Evolutionary conservation across 2,888 invertebrate genomes (phyloP).

Genomic region (Eremobia ochroleuca): DNA sequence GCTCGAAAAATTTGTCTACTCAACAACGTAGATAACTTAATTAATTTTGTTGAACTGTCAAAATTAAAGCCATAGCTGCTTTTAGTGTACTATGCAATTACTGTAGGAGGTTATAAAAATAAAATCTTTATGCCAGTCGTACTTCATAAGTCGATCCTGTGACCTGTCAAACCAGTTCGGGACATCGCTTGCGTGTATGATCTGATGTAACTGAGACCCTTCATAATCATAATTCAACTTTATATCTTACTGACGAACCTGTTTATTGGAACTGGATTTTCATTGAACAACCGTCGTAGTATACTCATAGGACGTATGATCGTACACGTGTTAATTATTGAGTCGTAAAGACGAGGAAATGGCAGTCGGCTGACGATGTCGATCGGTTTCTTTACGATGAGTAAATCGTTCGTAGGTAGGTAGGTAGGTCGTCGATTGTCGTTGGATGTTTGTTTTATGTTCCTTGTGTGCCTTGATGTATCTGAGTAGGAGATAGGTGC

Average conservation of each 20-base stretch:
- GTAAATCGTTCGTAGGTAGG: neutral
- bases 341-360: constrained; percentile 59
- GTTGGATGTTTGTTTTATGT: constrained; percentile 34
- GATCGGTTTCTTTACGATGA: constrained; percentile 44
- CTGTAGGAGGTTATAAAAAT: neutral
- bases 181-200: neutral
- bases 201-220: constrained; percentile 7
- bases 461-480: neutral
- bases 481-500: neutral
- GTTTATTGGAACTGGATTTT: constrained; percentile 26
- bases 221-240: neutral
- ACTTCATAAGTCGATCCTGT: constrained; percentile 6
- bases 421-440: constrained; percentile 2
- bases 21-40: no score
- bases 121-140: neutral
- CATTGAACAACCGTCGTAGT: constrained; percentile 11
- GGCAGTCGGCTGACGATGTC: constrained; percentile 32
- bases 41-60: no score
- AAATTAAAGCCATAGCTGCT: no score
- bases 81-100: no score
- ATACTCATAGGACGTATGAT: neutral
- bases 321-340: constrained; percentile 47
- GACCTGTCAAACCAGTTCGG: constrained; percentile 13
- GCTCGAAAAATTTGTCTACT: no score
- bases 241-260: constrained; percentile 8